These are phyloP conservation scores for Erynnis tages DNA, from an alignment of 2,888 invertebrate genomes.

Conservation along the genomic window DNA sequence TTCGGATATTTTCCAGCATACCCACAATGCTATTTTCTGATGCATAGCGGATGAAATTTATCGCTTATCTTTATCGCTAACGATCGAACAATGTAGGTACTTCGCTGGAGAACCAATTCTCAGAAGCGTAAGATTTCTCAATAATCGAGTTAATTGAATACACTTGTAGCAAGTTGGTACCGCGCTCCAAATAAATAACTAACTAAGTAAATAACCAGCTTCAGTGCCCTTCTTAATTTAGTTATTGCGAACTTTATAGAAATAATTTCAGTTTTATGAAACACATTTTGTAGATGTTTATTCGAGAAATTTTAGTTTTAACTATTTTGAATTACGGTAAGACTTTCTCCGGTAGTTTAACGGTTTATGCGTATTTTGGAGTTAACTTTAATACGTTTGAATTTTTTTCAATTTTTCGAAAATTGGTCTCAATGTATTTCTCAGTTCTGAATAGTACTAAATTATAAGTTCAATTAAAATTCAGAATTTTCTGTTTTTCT, in stretches of 20 bases:
- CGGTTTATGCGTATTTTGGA: no score
- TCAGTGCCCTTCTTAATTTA: background rate
- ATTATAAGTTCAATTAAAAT: no score
- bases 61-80: background rate
- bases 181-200: constrained; percentile 13
- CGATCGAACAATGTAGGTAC: background rate
- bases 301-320: background rate
- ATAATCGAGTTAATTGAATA: constrained; percentile 23
- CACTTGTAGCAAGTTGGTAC: constrained; percentile 11
- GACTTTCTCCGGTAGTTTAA: no score
- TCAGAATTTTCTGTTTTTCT: no score
- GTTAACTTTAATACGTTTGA: no score
- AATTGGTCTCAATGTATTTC: no score
- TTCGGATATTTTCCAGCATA: no score
- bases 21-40: no score
- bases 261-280: constrained; percentile 3
- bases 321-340: background rate
- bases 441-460: no score
- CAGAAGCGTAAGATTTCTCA: constrained; percentile 20
- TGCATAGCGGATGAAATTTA: background rate
- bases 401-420: no score
- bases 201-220: constrained; percentile 4
- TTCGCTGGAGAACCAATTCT: background rate
- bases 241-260: constrained; percentile 2
- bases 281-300: no score